Evolutionary conservation across 2,888 invertebrate species (phyloP).

Genomic region (Cremastinae sp.): DNA sequence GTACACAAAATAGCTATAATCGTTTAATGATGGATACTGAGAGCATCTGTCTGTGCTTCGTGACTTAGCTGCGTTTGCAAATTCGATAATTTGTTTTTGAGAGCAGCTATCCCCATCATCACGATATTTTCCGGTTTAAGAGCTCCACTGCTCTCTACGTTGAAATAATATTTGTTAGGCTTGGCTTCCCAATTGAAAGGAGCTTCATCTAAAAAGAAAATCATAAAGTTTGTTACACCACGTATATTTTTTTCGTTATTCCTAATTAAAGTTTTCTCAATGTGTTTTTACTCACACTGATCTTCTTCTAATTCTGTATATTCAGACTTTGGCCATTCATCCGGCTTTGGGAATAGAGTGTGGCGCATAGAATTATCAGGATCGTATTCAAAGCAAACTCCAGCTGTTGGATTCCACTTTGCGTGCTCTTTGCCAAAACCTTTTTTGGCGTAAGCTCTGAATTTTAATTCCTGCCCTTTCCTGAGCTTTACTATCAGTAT

Average conservation of each 20-base stretch:
- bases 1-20: neutral
- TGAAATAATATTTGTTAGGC: slow-evolving; percentile 98
- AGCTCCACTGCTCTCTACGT: slow-evolving; percentile 97
- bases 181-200: slow-evolving; percentile 96
- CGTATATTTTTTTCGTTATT: neutral
- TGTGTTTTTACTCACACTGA: slow-evolving; percentile 84
- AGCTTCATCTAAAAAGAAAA: slow-evolving; percentile 87
- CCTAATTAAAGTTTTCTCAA: too few relatives aligned
- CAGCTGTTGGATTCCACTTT: slow-evolving; percentile 99
- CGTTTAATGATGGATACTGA: slow-evolving; percentile 84
- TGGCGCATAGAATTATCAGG: slow-evolving; percentile 98
- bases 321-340: slow-evolving; percentile 99
- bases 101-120: slow-evolving; percentile 94
- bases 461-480: slow-evolving; percentile 94
- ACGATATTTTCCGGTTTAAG: slow-evolving; percentile 98
- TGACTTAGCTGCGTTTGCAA: slow-evolving; percentile 95
- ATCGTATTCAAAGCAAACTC: slow-evolving; percentile 99
- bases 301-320: slow-evolving; percentile 96
- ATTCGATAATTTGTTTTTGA: slow-evolving; percentile 97
- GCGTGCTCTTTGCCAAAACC: slow-evolving; percentile 99
- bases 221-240: slow-evolving; percentile 39
- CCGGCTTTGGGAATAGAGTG: slow-evolving; percentile 96
- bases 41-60: slow-evolving; percentile 91
- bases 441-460: slow-evolving; percentile 98
- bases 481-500: slow-evolving; percentile 88